Conservation (phyloP, 2,888 invertebrate species). For the Yponomeuta evonymella region DNA sequence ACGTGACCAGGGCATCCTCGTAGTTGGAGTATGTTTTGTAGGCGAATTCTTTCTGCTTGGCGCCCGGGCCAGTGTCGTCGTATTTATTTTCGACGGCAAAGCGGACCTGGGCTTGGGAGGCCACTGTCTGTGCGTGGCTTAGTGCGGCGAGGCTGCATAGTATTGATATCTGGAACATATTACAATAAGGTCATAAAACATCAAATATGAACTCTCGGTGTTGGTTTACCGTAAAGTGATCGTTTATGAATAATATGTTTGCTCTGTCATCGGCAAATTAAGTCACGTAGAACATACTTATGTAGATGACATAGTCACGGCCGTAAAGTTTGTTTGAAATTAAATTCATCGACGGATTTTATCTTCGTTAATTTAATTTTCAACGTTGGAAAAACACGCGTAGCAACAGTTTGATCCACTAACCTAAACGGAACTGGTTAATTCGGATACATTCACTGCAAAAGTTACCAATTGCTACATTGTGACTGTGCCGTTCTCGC, state of each 20-base stretch:
- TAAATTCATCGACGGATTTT: not conserved
- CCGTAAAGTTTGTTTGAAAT: too few species aligned
- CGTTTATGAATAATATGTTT: too few species aligned
- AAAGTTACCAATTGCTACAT: not conserved
- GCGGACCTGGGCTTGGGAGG: constrained; percentile 55
- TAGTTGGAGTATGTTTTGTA: constrained; percentile 53
- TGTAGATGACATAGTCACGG: too few species aligned
- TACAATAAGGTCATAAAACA: not conserved
- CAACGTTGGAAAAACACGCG: not conserved
- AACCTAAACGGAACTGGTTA: not conserved
- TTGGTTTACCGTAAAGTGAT: too few species aligned
- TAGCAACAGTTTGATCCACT: not conserved
- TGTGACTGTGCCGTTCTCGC: not conserved
- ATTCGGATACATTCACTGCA: not conserved
- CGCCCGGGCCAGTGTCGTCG: constrained; percentile 67
- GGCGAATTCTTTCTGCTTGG: constrained; percentile 46
- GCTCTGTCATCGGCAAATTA: too few species aligned
- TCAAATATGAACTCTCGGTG: too few species aligned
- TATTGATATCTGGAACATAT: constrained; percentile 9
- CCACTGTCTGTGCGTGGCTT: constrained; percentile 35
- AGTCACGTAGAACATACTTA: too few species aligned
- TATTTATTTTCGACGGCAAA: constrained; percentile 65
- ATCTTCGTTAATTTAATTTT: not conserved
- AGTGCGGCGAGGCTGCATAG: not conserved
- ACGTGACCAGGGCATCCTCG: constrained; percentile 54